A percentile compares a stretch with the other conserved stretches of the same genome.
phyloP scores from a whole-genome alignment of 2,797 vertebrate species.

The Artibeus lituratus region DNA sequence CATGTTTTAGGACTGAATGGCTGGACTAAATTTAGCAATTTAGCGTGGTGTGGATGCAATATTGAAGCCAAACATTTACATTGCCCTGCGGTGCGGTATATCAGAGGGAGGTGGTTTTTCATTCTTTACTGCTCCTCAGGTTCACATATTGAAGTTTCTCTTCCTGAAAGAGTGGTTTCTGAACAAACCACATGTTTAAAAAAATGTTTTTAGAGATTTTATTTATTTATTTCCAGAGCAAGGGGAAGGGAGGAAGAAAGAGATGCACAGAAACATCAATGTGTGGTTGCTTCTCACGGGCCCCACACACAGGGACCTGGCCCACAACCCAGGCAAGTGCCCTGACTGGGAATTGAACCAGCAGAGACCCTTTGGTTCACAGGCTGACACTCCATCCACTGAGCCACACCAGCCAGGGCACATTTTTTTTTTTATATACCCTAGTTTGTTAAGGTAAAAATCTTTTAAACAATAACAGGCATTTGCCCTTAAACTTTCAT shows the following conservation, averaged over 20 bases:
- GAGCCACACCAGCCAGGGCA: no score
- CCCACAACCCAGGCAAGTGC: no score
- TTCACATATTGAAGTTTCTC: slow-evolving; percentile 44
- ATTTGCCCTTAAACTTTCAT: slow-evolving; percentile 32
- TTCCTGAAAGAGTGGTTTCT: slow-evolving; percentile 65
- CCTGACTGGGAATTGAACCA: no score
- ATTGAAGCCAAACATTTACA: slow-evolving; percentile 13
- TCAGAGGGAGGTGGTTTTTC: slow-evolving; percentile 32
- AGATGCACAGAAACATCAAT: no score
- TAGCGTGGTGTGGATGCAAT: not conserved
- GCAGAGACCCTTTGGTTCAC: no score
- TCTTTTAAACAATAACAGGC: slow-evolving; percentile 39
- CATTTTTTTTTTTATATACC: not conserved
- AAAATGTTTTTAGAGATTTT: no score
- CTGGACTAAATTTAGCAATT: not conserved
- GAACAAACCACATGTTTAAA: slow-evolving; percentile 57
- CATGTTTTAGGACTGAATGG: not conserved
- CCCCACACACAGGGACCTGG: no score
- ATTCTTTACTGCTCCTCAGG: slow-evolving; percentile 34
- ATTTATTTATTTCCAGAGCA: no score
- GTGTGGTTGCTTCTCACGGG: no score
- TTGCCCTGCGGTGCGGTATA: slow-evolving; percentile 52
- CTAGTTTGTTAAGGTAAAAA: slow-evolving; percentile 37
- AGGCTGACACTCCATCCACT: no score
- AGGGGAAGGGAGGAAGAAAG: no score